Base-by-base conservation (phyloP, 2,888 invertebrate genomes). In the Phyllotreta cruciferae region DNA sequence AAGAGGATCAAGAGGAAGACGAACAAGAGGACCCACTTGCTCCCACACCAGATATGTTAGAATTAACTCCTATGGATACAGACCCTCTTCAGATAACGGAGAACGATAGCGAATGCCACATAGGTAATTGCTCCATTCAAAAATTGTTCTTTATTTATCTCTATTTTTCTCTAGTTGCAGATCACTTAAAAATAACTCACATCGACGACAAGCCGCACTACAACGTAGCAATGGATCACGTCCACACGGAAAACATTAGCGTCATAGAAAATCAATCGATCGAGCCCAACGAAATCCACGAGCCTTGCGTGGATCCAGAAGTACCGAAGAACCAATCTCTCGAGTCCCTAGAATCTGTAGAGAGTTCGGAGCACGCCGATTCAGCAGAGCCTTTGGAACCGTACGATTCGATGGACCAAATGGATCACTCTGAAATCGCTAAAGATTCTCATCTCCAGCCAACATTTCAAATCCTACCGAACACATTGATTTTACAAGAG, bases 401-500 rank as follows among this genome's bases (percentile, higher is more conserved):
- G 2, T 41, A 9, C 10, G 41, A 41, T 41, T n/a, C 10, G 9
- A 41, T 24, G 34, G 52, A 52, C 8, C 11, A 36, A 35, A 52
- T 1, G 34, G 14, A 35, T 45, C 49, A 49, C 24, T 37, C 54
- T 34, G 34, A 34, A 35, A 35, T 52, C 9, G 35, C 49, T 8
- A 24, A 24, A 6, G 56, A 57, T 8, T 9, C 57, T 11, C n/a
- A 10, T 0, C 42, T 62, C 34, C 70, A 71, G 37, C 73, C 74
- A 35, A 64, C 74, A 13, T 77, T 77, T 66, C 74, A 74, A 41
- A 73, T 77, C 45, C 69, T 82, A 56, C 81, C 82, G 1, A 81
- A 80, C 62, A 78, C 80, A 4, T 65, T 82, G 44, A 82, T 82
- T 54, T 69, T 82, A 6, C 81, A 81, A 60, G 81, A 82, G 63